These are phyloP conservation scores for Syngnathus scovelli DNA, from an alignment of 2,113 vertebrate species.

Conservation along the genomic window DNA sequence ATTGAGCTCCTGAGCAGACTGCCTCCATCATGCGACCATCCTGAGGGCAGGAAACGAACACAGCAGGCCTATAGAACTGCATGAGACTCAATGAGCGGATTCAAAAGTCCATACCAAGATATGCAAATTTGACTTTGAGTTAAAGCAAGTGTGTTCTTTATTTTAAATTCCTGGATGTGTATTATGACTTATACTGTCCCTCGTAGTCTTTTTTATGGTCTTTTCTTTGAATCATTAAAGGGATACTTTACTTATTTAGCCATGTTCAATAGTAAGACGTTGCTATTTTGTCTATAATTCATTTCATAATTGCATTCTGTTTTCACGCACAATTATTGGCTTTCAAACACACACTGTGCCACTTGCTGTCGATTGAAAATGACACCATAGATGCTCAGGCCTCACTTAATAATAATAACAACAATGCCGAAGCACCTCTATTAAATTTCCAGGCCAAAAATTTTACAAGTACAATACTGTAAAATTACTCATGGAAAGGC, in stretches of 20 bases:
- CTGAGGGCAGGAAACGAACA: constrained; percentile 10
- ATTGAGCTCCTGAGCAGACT: constrained; percentile 71
- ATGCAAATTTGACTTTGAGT: not conserved
- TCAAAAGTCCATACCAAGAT: not conserved
- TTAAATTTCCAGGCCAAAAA: not conserved
- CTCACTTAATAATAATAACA: no score
- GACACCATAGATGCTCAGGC: no score
- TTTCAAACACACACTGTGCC: no score
- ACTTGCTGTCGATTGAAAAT: no score
- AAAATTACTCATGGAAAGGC: constrained; percentile 31
- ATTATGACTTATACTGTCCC: not conserved
- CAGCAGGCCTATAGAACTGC: not conserved
- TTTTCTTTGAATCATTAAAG: not conserved
- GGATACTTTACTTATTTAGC: no score
- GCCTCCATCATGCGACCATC: constrained; percentile 24
- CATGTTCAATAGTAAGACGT: no score
- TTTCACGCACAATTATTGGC: no score
- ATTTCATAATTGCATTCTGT: no score
- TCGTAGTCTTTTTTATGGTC: not conserved
- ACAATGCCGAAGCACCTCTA: no score
- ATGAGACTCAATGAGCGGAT: not conserved
- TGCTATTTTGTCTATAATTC: no score
- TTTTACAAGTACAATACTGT: constrained; percentile 11
- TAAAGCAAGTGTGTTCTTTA: not conserved
- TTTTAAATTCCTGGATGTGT: not conserved